These are phyloP conservation scores for Calosoma granatense DNA, from an alignment of 1,140 invertebrate species.

Conservation along the genomic window DNA sequence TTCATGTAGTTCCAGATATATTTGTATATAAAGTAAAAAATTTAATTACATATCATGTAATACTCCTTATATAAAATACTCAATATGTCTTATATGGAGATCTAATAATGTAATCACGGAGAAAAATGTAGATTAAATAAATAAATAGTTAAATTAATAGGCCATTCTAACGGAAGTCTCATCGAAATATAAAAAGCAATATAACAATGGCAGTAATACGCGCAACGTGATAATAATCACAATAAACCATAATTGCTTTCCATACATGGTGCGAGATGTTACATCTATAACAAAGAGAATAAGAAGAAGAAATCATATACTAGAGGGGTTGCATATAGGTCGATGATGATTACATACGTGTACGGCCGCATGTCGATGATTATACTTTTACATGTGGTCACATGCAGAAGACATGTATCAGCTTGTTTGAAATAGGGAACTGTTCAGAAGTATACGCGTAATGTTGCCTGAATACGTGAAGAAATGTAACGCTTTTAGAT, in stretches of 20 bases:
- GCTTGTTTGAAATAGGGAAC: not conserved
- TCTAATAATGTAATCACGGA: not conserved
- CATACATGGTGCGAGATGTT: not conserved
- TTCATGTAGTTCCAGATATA: not conserved
- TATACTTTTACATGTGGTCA: too few relatives aligned
- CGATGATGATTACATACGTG: not conserved
- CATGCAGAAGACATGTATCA: not conserved
- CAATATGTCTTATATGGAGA: not conserved
- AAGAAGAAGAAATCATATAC: not conserved
- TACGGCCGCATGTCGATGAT: not conserved
- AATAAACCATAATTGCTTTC: not conserved
- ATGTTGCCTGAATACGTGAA: not conserved
- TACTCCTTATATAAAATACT: not conserved
- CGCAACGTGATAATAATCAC: not conserved
- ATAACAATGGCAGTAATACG: too few relatives aligned
- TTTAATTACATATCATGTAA: not conserved
- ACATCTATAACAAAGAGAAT: not conserved
- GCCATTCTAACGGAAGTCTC: not conserved
- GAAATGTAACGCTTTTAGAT: not conserved
- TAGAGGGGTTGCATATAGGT: not conserved
- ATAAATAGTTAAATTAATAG: too few relatives aligned
- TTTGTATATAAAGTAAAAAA: not conserved
- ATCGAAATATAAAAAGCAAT: not conserved
- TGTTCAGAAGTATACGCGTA: not conserved
- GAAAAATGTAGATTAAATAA: too few relatives aligned